Percentiles rank a stretch among this genome's conserved stretches.
phyloP scores from a whole-genome alignment of 2,797 vertebrate species.

The Silurus aristotelis region DNA sequence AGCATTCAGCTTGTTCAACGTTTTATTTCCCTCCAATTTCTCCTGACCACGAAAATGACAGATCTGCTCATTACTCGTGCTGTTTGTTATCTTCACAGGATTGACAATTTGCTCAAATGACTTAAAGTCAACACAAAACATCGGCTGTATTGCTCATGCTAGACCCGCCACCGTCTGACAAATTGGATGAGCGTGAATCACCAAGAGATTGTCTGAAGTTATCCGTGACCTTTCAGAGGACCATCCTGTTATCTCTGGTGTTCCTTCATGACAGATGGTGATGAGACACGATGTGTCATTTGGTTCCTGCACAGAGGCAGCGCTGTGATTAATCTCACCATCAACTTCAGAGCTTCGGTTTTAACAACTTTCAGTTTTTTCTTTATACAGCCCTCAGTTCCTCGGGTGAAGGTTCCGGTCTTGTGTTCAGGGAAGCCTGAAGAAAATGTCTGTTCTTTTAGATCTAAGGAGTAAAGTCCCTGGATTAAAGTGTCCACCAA shows the following conservation, averaged over 20 bases:
- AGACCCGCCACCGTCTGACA: neutral
- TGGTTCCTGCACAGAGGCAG: neutral
- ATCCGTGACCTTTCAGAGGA: constrained; percentile 6
- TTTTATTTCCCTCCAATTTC: neutral
- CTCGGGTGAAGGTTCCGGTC: no score
- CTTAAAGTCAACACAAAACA: neutral
- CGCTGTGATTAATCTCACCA: neutral
- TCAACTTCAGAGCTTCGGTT: neutral
- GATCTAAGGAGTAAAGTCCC: no score
- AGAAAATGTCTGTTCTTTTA: no score
- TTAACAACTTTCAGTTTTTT: no score
- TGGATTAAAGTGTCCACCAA: no score
- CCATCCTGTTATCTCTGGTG: neutral
- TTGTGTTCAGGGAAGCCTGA: no score
- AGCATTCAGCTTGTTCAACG: neutral
- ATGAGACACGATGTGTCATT: constrained; percentile 29
- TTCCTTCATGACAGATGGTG: constrained; percentile 4
- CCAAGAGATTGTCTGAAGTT: neutral
- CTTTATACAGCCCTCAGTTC: no score
- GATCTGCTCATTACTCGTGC: neutral
- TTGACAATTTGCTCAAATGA: neutral
- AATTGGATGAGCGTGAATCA: constrained; percentile 1
- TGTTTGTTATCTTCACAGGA: neutral
- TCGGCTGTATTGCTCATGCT: neutral
- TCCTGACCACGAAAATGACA: neutral